A percentile compares a stretch with the other conserved stretches of the same genome.
These are phyloP conservation scores for Periophthalmus modestus DNA, from an alignment of 2,113 vertebrate species.

Conservation along the genomic window DNA sequence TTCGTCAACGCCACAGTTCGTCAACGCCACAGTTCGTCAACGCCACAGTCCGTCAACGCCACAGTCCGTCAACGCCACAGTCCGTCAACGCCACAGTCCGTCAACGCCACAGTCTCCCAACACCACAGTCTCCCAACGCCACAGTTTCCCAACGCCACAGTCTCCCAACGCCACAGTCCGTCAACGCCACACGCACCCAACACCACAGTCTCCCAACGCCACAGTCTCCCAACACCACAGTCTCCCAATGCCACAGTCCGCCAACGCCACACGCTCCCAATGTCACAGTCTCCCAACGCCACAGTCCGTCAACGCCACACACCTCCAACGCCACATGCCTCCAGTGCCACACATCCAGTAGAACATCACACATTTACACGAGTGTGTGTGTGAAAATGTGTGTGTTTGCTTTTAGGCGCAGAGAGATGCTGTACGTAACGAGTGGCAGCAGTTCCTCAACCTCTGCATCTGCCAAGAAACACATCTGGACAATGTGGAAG, in stretches of 20 bases:
- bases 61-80: neutral
- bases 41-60: too few species aligned
- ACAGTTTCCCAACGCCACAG: constrained; percentile 70
- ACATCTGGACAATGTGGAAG: constrained; percentile 88
- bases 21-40: too few species aligned
- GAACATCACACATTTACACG: too few species aligned
- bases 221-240: too few species aligned
- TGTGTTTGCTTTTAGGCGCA: constrained; percentile 77
- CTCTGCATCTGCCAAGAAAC: constrained; percentile 96
- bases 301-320: too few species aligned
- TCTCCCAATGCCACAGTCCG: neutral
- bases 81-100: neutral
- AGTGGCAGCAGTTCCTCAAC: constrained; percentile 97
- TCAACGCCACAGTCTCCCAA: neutral
- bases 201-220: neutral
- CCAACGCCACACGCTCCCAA: too few species aligned
- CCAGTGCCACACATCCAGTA: too few species aligned
- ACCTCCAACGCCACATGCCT: too few species aligned
- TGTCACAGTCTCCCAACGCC: too few species aligned
- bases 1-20: too few species aligned
- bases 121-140: neutral
- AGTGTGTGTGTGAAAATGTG: neutral
- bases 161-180: neutral
- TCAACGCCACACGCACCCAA: too few species aligned
- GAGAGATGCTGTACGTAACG: constrained; percentile 84